Conservation (phyloP, 1,140 invertebrate genomes). For the Asobara japonica region DNA sequence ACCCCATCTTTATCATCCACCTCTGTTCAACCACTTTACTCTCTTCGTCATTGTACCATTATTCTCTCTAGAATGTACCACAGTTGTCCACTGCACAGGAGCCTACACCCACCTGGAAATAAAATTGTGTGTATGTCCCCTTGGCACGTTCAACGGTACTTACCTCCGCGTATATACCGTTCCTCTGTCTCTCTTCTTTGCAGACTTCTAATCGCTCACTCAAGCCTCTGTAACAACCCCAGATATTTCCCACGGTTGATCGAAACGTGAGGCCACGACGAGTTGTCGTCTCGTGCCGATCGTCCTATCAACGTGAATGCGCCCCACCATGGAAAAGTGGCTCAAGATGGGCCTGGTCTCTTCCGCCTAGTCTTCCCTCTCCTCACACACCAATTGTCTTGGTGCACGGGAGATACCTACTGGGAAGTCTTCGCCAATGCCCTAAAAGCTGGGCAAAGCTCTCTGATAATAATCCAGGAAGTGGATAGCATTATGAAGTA, state of each 20-base stretch:
- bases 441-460: too few species aligned
- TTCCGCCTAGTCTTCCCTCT: not conserved
- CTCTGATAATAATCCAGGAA: too few species aligned
- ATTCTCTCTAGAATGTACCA: not conserved
- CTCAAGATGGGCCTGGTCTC: not conserved
- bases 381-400: too few species aligned
- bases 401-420: too few species aligned
- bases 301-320: not conserved
- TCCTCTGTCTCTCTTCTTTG: conserved; percentile 4
- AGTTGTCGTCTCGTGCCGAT: conserved; percentile 13
- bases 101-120: conserved; percentile 6
- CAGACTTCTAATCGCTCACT: conserved; percentile 20
- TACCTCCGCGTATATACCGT: not conserved
- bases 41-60: not conserved
- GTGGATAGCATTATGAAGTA: too few species aligned
- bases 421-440: not conserved
- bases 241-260: conserved; percentile 31
- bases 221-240: not conserved
- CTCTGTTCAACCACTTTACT: not conserved
- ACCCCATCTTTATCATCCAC: not conserved
- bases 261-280: conserved; percentile 19
- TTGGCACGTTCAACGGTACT: conserved; percentile 21
- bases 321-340: not conserved
- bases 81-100: conserved; percentile 6
- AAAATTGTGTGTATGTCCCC: conserved; percentile 20